Evolutionary conservation across 1,140 invertebrate species (phyloP).

Genomic region (Drosophila bocki): DNA sequence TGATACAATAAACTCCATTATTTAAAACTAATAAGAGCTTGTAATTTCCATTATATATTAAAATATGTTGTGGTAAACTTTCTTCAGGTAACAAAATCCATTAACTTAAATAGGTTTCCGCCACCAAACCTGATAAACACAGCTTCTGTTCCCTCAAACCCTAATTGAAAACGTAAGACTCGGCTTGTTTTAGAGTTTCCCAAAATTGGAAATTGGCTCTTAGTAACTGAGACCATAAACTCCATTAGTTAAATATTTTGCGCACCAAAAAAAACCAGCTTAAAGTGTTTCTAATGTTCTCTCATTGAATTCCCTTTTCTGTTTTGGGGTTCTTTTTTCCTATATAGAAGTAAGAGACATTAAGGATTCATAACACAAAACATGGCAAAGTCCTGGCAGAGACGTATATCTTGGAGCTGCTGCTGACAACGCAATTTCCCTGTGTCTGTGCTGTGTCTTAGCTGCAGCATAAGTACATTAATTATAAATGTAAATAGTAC

Average conservation of each 20-base stretch:
- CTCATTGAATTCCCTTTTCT: not conserved
- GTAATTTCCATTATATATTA: not conserved
- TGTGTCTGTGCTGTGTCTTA: conserved; percentile 24
- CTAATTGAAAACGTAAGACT: not conserved
- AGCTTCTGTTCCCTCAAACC: not conserved
- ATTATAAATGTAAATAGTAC: conserved; percentile 79
- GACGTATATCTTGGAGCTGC: conserved; percentile 34
- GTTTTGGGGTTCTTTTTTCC: not conserved
- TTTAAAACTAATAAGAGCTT: not conserved
- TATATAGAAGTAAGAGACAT: conserved; percentile 31
- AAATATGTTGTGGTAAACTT: not conserved
- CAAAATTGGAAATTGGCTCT: not conserved
- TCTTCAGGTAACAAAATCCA: not conserved
- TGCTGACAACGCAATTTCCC: conserved; percentile 50
- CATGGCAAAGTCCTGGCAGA: conserved; percentile 41
- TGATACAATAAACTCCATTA: too few relatives aligned
- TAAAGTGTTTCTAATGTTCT: conserved; percentile 11
- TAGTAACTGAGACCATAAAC: conserved; percentile 12
- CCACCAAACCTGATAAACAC: not conserved
- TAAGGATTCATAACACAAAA: conserved; percentile 66
- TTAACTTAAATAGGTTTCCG: not conserved
- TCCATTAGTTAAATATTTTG: conserved; percentile 21
- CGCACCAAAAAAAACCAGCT: conserved; percentile 1
- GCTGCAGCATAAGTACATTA: conserved; percentile 66
- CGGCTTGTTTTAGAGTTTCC: not conserved